Conservation (phyloP, 2,888 invertebrate species). For the Minunthozetes semirufus region DNA sequence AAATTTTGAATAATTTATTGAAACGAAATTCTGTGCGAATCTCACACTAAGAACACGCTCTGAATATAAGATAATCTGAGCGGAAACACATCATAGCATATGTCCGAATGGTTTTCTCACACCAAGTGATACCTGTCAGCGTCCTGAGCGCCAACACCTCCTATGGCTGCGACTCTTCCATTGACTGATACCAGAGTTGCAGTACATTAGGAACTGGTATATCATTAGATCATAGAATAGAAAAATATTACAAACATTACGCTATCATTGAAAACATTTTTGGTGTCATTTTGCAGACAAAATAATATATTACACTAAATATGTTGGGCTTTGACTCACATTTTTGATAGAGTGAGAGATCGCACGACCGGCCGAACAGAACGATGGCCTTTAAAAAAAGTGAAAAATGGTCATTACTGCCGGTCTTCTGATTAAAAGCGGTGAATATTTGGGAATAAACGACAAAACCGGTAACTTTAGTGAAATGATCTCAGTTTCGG, state of each 20-base stretch:
- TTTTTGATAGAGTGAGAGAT: not conserved
- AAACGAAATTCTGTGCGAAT: not conserved
- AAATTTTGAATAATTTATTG: not conserved
- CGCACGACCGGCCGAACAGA: not conserved
- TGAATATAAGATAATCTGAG: not conserved
- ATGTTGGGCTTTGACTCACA: not conserved
- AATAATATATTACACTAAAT: constrained; percentile 19
- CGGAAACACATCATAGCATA: constrained; percentile 2
- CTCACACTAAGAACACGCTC: not conserved
- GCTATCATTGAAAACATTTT: constrained; percentile 22
- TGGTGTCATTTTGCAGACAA: constrained; percentile 7
- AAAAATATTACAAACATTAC: constrained; percentile 19
- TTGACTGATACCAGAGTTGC: no score
- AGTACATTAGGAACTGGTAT: not conserved
- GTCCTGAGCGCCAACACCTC: constrained; percentile 12
- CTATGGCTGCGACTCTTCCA: not conserved
- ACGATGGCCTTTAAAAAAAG: not conserved
- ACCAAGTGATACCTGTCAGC: constrained; percentile 21
- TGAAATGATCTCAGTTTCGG: constrained; percentile 15
- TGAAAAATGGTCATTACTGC: constrained; percentile 23
- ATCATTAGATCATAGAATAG: not conserved
- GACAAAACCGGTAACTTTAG: constrained; percentile 17
- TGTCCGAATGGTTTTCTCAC: not conserved
- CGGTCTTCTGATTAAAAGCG: not conserved
- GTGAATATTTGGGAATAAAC: not conserved